A percentile compares a stretch with the other conserved stretches of the same genome.
Evolutionary conservation across 92 coral and sea anemone species (phyloP).

Genomic region (Metridium senile): DNA sequence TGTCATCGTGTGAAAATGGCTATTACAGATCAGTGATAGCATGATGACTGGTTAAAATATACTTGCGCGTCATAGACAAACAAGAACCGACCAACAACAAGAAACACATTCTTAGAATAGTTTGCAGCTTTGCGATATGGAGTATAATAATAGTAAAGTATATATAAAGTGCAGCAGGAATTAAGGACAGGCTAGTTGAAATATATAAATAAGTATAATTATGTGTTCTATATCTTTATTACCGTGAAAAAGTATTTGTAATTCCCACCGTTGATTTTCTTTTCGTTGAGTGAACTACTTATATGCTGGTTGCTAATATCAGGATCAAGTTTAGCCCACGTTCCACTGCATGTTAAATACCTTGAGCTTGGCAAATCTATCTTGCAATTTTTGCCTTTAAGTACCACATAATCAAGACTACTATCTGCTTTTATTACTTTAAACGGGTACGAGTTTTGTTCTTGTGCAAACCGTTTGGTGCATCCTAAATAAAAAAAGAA

Average conservation of each 20-base stretch:
- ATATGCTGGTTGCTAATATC: neutral
- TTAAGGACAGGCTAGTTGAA: too few relatives aligned
- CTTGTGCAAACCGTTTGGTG: neutral
- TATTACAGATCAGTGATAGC: too few relatives aligned
- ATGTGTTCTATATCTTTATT: too few relatives aligned
- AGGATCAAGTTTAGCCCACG: neutral
- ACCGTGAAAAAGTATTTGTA: neutral
- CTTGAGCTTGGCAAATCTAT: conserved; percentile 1
- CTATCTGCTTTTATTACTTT: neutral
- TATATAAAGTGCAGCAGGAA: too few relatives aligned
- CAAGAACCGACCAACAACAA: too few relatives aligned
- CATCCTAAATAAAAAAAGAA: neutral
- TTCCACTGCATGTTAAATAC: neutral
- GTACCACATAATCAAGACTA: neutral
- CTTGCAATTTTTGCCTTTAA: neutral
- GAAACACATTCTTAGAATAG: too few relatives aligned
- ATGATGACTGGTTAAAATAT: too few relatives aligned
- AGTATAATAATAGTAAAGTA: too few relatives aligned
- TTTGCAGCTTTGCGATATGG: too few relatives aligned
- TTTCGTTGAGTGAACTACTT: neutral
- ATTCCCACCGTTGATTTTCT: neutral
- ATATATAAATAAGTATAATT: too few relatives aligned
- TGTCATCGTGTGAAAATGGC: too few relatives aligned
- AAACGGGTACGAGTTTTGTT: neutral
- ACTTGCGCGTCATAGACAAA: too few relatives aligned